A percentile compares a stretch with the other conserved stretches of the same genome.
Conservation (phyloP, 2,888 invertebrate genomes). For the Drosophila mercatorum region DNA sequence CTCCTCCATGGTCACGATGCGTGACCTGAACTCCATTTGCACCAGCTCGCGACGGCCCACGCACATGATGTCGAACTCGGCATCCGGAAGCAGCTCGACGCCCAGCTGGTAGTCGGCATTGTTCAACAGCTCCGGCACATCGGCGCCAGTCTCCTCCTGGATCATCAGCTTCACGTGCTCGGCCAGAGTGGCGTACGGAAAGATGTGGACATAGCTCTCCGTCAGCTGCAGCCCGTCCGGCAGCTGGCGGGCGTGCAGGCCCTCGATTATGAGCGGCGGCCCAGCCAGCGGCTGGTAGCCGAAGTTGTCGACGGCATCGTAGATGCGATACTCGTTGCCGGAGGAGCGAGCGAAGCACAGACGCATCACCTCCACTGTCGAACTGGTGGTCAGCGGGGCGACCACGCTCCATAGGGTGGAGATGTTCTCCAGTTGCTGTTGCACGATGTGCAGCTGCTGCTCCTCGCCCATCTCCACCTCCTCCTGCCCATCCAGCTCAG, state of each 20-base stretch:
- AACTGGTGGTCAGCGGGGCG: neutral
- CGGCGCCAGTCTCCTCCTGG: neutral
- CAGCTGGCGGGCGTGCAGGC: neutral
- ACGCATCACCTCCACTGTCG: slow-evolving; percentile 1
- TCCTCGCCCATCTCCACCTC: no score
- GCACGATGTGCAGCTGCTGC: no score
- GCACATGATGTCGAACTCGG: slow-evolving; percentile 1
- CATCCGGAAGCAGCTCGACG: neutral
- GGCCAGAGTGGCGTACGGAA: neutral
- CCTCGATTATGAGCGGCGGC: neutral
- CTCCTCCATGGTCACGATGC: neutral
- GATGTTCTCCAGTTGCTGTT: no score
- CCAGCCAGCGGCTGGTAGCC: neutral
- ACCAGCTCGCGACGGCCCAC: neutral
- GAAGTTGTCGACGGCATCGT: neutral
- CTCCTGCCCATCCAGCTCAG: neutral
- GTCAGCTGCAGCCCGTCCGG: neutral
- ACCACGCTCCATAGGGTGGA: neutral
- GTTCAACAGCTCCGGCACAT: neutral
- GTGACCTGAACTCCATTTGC: neutral
- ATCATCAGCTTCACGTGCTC: neutral
- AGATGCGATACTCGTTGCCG: slow-evolving; percentile 2
- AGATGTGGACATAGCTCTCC: slow-evolving; percentile 11
- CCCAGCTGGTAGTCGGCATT: neutral
- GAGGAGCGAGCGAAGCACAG: slow-evolving; percentile 7